Conservation (phyloP, 2,797 vertebrate genomes). For the Schizothorax lantsangensis region DNA sequence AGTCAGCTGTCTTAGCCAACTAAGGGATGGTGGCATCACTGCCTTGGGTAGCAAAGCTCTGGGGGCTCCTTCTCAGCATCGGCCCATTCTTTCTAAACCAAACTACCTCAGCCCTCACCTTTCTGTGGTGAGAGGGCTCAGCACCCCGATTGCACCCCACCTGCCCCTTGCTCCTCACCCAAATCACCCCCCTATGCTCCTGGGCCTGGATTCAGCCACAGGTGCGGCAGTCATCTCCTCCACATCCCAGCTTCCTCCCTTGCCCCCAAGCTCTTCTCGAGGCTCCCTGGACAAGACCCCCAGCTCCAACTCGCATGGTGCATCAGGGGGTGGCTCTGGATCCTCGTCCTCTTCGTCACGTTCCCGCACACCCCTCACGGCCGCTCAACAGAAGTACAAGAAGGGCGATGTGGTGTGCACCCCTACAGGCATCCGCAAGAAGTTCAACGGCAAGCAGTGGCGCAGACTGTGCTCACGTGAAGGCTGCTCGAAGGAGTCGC, state of each 20-base stretch:
- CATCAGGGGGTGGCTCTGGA: slow-evolving; percentile 72
- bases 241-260: slow-evolving; percentile 75
- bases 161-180: slow-evolving; percentile 79
- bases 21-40: slow-evolving; percentile 69
- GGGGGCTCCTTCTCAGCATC: slow-evolving; percentile 74
- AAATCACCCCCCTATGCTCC: slow-evolving; percentile 78
- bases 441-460: slow-evolving; percentile 96
- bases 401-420: slow-evolving; percentile 96
- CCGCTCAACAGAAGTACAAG: slow-evolving; percentile 93
- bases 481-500: slow-evolving; percentile 93
- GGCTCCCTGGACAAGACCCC: slow-evolving; percentile 81
- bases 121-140: slow-evolving; percentile 75
- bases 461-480: slow-evolving; percentile 90
- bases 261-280: slow-evolving; percentile 73
- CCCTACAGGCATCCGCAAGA: slow-evolving; percentile 92
- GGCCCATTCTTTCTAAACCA: slow-evolving; percentile 83
- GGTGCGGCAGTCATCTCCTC: slow-evolving; percentile 70
- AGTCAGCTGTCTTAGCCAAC: slow-evolving; percentile 85
- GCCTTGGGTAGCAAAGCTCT: slow-evolving; percentile 73
- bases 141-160: slow-evolving; percentile 72
- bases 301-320: slow-evolving; percentile 64
- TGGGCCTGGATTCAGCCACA: slow-evolving; percentile 75
- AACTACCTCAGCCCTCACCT: slow-evolving; percentile 80
- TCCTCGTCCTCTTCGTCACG: slow-evolving; percentile 79
- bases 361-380: slow-evolving; percentile 88